Base-by-base conservation (phyloP, 64 coral and sea anemone species). In the Hydrozoanthus tunicans region DNA sequence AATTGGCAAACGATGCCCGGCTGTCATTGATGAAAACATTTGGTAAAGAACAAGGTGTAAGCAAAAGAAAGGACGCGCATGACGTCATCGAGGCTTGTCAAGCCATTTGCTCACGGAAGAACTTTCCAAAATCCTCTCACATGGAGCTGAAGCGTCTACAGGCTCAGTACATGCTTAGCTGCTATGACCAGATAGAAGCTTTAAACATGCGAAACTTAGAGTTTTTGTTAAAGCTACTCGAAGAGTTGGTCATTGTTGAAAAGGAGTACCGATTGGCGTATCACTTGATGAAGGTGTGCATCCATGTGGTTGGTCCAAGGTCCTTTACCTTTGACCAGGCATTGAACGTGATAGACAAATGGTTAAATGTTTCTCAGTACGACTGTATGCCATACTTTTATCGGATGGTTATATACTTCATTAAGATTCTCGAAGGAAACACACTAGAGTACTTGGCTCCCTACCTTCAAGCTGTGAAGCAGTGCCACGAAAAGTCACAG, bases 361-460 rank as follows among this genome's bases (percentile, higher is more conserved):
- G 95, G 95, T 66, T 90, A 3, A 64, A 25, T 0, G 20, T 64
- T 55, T 43, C 85, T 43, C 3, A 20, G 10, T 76, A 94, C 59
- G 78, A 91, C 10, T 65, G 70, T 10, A 32, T 92, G 5, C 92
- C 89, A 7, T 69, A 92, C 55, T 94, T 92, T 74, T 97, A 94
- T 79, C 68, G 91, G 9, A 94, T 97, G 92, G 80, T 73, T 4
- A 94, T 97, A 24, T 93, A 60, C 23, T 97, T 97, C 7, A 65
- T 94, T 1, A 77, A 94, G 51, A 94, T 98, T 26, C 74, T 98
- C 9, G 93, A 98, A 27, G 95, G 95, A 3, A 73, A 81, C 17
- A 32, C 71, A 2, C 58, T 94, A 2, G 85, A 94, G 17, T 81
- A 54, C 13, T 76, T 59, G 56, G 64, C 73, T 59, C 77, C 78